Evolutionary conservation across 2,113 vertebrate species (phyloP).

Genomic region (human): DNA sequence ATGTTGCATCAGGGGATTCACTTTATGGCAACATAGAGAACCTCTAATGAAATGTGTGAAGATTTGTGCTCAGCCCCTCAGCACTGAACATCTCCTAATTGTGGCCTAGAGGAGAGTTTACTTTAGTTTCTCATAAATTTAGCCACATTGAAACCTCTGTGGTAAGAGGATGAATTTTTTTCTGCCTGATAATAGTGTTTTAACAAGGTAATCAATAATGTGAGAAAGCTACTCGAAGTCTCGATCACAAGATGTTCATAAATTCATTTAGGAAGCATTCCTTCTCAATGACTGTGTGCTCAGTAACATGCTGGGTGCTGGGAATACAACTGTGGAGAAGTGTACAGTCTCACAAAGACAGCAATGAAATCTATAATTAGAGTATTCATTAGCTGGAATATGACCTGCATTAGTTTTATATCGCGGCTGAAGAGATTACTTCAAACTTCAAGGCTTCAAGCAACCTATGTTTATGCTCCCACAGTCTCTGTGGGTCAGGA

Average conservation of each 20-base stretch:
- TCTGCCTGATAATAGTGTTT: background rate
- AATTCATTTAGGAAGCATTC: background rate
- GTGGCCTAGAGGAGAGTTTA: background rate
- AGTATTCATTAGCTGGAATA: background rate
- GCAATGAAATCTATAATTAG: background rate
- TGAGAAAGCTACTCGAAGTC: background rate
- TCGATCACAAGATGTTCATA: background rate
- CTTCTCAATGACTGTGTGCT: background rate
- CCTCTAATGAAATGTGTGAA: background rate
- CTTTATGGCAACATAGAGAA: background rate
- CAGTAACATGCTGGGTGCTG: background rate
- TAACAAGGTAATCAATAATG: background rate
- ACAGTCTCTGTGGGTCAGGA: background rate
- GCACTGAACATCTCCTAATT: background rate
- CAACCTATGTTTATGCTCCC: background rate
- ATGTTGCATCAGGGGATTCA: background rate
- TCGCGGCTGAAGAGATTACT: background rate
- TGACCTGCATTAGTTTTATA: background rate
- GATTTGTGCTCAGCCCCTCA: background rate
- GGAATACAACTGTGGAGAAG: background rate
- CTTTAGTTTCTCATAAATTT: background rate
- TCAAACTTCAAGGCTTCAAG: background rate
- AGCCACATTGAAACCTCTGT: background rate
- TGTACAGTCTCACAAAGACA: background rate
- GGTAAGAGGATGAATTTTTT: constrained; percentile 4